phyloP scores from a whole-genome alignment of 2,113 vertebrate species.

The Caretta caretta region DNA sequence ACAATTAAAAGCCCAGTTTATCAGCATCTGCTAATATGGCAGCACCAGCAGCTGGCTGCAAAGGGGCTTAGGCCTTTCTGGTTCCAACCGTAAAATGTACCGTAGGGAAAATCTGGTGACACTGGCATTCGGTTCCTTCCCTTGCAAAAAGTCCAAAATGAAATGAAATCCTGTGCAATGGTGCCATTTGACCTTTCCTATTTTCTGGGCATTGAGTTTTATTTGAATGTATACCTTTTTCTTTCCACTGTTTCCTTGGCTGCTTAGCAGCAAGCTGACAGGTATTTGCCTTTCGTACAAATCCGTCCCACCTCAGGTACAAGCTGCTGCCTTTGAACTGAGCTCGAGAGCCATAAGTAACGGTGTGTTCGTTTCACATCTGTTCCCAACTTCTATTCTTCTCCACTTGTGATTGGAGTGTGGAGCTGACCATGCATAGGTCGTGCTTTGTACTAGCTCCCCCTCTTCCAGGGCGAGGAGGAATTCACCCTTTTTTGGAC shows the following conservation, averaged over 20 bases:
- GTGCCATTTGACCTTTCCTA: not conserved
- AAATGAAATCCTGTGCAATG: not conserved
- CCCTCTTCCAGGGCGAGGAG: not conserved
- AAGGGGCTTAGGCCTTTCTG: not conserved
- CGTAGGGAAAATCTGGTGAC: slow-evolving; percentile 15
- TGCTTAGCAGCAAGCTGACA: not conserved
- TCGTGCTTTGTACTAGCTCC: not conserved
- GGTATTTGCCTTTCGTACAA: not conserved
- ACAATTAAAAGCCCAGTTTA: not conserved
- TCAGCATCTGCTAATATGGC: not conserved
- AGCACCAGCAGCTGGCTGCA: not conserved
- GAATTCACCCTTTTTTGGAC: not conserved
- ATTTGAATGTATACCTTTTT: slow-evolving; percentile 22
- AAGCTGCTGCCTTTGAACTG: not conserved
- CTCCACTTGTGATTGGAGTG: not conserved
- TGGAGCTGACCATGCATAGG: not conserved
- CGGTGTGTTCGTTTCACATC: not conserved
- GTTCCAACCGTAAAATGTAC: not conserved
- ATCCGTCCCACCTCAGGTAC: not conserved
- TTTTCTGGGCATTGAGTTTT: slow-evolving; percentile 23
- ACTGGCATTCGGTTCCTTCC: not conserved
- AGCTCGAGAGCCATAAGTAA: not conserved
- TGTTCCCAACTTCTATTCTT: not conserved
- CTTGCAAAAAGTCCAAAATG: not conserved
- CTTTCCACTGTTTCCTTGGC: not conserved